phyloP scores from a whole-genome alignment of 2,113 vertebrate species.

The Diphyllodes magnificus region DNA sequence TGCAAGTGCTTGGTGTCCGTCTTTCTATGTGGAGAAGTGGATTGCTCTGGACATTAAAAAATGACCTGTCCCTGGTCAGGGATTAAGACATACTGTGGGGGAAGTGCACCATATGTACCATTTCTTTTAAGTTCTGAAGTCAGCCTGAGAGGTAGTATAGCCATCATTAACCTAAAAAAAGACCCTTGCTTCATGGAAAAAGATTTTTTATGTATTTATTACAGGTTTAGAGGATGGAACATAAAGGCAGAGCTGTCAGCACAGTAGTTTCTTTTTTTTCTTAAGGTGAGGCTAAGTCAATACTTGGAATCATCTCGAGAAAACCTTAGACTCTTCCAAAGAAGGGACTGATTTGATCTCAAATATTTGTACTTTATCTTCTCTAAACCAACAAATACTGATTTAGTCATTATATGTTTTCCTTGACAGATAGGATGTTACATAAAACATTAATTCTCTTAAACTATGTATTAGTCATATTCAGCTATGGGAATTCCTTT shows the following conservation, averaged over 20 bases:
- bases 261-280: neutral
- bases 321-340: neutral
- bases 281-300: neutral
- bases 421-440: neutral
- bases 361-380: conserved; percentile 5
- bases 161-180: neutral
- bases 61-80: neutral
- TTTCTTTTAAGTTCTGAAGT: neutral
- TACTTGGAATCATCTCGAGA: neutral
- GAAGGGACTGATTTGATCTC: neutral
- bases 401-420: conserved; percentile 5
- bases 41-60: neutral
- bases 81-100: neutral
- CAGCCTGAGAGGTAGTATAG: neutral
- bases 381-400: conserved; percentile 29
- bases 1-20: neutral
- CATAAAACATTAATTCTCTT: neutral
- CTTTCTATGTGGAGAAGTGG: neutral
- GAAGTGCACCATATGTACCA: neutral
- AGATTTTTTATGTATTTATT: neutral
- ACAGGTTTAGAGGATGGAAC: neutral
- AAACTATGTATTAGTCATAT: neutral
- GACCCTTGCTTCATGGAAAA: neutral
- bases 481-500: neutral
- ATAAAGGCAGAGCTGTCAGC: neutral